phyloP scores from a whole-genome alignment of 2,113 vertebrate species.

The Proterorhinus semilunaris region DNA sequence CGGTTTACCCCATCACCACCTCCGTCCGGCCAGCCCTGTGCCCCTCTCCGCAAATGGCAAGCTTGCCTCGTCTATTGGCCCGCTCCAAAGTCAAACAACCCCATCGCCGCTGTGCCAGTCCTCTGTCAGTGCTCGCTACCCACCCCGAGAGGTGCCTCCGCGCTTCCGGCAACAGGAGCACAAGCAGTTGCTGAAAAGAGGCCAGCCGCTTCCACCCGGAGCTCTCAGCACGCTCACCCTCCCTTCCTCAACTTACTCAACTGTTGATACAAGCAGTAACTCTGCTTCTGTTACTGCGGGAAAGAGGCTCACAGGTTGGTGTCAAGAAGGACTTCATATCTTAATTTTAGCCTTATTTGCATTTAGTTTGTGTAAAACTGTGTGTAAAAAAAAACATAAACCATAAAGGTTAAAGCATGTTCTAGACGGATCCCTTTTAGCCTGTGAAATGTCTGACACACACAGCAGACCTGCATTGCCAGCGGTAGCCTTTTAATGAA shows the following conservation, averaged over 20 bases:
- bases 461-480: slow-evolving; percentile 21
- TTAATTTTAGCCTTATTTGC: background rate
- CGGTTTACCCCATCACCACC: slow-evolving; percentile 78
- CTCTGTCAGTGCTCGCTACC: slow-evolving; percentile 85
- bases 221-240: slow-evolving; percentile 78
- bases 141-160: slow-evolving; percentile 94
- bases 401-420: background rate
- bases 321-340: slow-evolving; percentile 7
- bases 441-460: background rate
- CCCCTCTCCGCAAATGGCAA: slow-evolving; percentile 93
- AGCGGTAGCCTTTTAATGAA: slow-evolving; percentile 48
- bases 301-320: slow-evolving; percentile 86
- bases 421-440: background rate
- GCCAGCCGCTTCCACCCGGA: slow-evolving; percentile 90
- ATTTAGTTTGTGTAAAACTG: background rate
- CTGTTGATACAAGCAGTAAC: slow-evolving; percentile 60
- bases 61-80: slow-evolving; percentile 74
- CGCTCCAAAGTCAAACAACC: slow-evolving; percentile 59
- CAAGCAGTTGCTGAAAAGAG: slow-evolving; percentile 97
- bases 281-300: slow-evolving; percentile 74
- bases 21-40: slow-evolving; percentile 82
- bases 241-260: slow-evolving; percentile 69
- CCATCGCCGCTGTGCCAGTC: slow-evolving; percentile 76
- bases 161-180: slow-evolving; percentile 98
- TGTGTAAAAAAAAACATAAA: background rate